Base-by-base conservation (phyloP, 2,113 vertebrate species). In the Lycocorax pyrrhopterus region DNA sequence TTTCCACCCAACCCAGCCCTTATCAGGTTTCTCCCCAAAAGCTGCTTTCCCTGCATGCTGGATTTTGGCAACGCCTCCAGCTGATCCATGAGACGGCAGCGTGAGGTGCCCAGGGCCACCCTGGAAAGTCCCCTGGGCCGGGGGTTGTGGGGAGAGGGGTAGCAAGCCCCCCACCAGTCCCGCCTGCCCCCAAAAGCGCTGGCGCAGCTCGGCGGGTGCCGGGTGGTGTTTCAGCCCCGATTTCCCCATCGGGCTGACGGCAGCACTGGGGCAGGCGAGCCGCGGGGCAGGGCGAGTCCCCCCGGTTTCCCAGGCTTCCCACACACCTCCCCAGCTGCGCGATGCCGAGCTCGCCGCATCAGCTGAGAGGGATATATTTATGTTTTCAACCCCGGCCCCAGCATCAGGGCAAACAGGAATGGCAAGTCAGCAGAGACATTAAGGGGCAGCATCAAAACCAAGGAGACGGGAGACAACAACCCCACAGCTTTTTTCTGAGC, bases 71-170 rank as follows among this genome's bases (percentile, higher is more conserved):
- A 16, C 0, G 2, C 27, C 69, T 78, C 44, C 11, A 1, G n/a
- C 49, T 83, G 33, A 44, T 46, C 30, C 79, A 2, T 0, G 1
- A 22, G 27, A 35, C 9, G 7, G 27, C 13, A 13, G n/a, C 32
- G 17, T 7, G 30, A 69, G 21, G 16, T 13, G 20, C 26, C 29
- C 4, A 3, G 6, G 21, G 46, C 19, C 63, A 66, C 25, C 19
- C 9, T 1, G 7, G 8, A 3, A 39, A 58, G 32, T 17, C 15
- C 13, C 8, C 1, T 0, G 30, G 10, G 12, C 4, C 20, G 13
- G 13, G 5, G 11, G 5, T 3, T 11, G 7, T 1, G 4, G 17
- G 13, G 18, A 73, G 30, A 26, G 23, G 25, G 20, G 3, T 53
- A 23, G 23, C 4, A 0, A 63, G 43, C 4, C 9, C 44, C 18